Base-by-base conservation (phyloP, 2,797 vertebrate species). In the Toxotes lorentzi region DNA sequence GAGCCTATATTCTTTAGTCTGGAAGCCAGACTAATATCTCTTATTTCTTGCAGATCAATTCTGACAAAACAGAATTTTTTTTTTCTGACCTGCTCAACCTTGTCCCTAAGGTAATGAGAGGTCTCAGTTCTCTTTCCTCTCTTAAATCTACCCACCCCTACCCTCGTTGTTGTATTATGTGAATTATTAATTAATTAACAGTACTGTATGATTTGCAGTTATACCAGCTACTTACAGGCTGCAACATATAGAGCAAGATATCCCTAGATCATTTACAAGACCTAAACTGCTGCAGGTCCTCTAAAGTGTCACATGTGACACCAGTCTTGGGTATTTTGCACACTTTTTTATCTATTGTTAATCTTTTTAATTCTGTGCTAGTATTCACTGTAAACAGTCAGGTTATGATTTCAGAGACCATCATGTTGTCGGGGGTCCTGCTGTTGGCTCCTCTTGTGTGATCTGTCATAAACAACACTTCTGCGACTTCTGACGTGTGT, bases 401-500 rank as follows among this genome's bases (percentile, higher is more conserved):
- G 30, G 10, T 35, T 17, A 30, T 54, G 24, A 7, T 43, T 9
- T 7, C 9, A 67, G 30, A 4, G 3, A 48, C 11, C 67, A 19
- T 54, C 30, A 35, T 62, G 41, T 27, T 30, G 12, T 11, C 5
- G 41, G 7, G 23, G 9, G n/a, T 54, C n/a, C 41, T 27, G 23
- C 32, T 54, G 45, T 75, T 64, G 57, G 54, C 54, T 58, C 7
- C 70, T 9, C 35, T 65, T 43, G 14, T 23, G 48, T 32, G 63
- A 82, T 67, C 76, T 41, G 53, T 82, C 76, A 79, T 63, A 24
- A 79, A 70, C 43, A 59, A 34, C 32, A 69, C 8, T 43, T 65
- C 65, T 72, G 62, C 24, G 10, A 40, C 53, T 72, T 32, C 61
- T 70, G 66, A 86, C 76, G 61, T 7, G 10, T 57, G 34, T 70